phyloP scores from a whole-genome alignment of 2,888 invertebrate genomes.

The Limnephilus rhombicus region DNA sequence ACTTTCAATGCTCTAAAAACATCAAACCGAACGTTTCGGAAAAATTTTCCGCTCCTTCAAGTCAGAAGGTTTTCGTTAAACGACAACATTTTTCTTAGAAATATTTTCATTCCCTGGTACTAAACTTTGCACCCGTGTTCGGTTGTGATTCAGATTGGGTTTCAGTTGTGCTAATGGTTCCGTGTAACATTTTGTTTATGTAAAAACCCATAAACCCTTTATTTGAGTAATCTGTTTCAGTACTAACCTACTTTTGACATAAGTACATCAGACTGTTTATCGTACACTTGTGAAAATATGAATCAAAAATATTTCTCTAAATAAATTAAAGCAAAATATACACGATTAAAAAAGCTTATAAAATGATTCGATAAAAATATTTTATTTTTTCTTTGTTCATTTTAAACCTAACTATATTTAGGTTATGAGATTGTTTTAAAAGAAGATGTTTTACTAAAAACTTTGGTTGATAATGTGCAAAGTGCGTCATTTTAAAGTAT shows the following conservation, averaged over 20 bases:
- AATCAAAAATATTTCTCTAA: not conserved
- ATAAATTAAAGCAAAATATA: not conserved
- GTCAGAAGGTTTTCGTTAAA: slow-evolving; percentile 18
- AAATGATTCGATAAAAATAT: not conserved
- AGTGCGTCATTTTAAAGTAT: not conserved
- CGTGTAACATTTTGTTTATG: not conserved
- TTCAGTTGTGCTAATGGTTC: not conserved
- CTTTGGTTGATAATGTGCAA: not conserved
- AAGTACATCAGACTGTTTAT: not conserved
- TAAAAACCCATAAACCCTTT: not conserved
- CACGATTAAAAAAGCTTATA: not conserved
- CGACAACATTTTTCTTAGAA: slow-evolving; percentile 23
- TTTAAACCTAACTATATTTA: not conserved
- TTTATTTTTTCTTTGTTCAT: not conserved
- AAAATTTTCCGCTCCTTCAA: slow-evolving; percentile 18
- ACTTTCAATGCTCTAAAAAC: slow-evolving; percentile 51
- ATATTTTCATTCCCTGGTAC: slow-evolving; percentile 14
- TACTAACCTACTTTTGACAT: slow-evolving; percentile 41
- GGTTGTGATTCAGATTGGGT: slow-evolving; percentile 30
- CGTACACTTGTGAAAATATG: not conserved
- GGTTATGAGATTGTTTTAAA: not conserved
- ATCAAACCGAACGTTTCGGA: slow-evolving; percentile 54
- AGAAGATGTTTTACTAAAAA: not conserved
- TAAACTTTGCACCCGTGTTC: not conserved
- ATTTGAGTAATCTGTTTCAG: not conserved